Base-by-base conservation (phyloP, 2,797 vertebrate species). In the Alauda arvensis region DNA sequence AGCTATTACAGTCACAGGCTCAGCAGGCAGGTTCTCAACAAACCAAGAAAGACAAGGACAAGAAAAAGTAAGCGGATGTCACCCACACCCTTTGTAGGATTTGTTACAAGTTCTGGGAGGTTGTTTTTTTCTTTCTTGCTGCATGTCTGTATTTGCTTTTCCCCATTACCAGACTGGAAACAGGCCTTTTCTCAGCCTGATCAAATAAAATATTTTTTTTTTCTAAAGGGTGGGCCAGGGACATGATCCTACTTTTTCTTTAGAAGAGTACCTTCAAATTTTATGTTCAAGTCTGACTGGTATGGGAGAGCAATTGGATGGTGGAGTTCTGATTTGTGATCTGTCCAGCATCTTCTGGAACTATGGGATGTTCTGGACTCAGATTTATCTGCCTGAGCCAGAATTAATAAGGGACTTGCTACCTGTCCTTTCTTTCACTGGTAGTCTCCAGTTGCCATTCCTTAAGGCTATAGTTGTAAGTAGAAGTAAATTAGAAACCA, bases 21-120 rank as follows among this genome's bases (percentile, higher is more conserved):
- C 97, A 98, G 93, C 97, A 97, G 93, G 96, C 97, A 77, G 96
- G 97, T 76, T 96, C 97, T 87, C 97, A 97, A 88, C 97, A 97
- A 89, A 97, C 97, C 94, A 98, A 98, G 97, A 98, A 98, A 94
- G 97, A 98, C 96, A 98, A 98, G 93, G 97, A 98, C 96, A 98
- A 98, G 97, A 98, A 98, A 97, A 98, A 98, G 97, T 98, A 97
- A 97, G 97, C 96, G 7, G 92, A 67, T 95, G 87, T 93, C 71
- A 80, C 82, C 89, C 87, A 42, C 12, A 3, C 81, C 93, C 83
- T 56, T 45, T 39, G 81, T 94, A 94, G 94, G 61, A 74, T 89
- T 88, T 85, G 62, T 86, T 82, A 94, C 67, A 18, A 15, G 12
- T 92, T 87, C 63, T 59, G 87, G 85, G 92, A 93, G 89, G 90